These are phyloP conservation scores for Idaea straminata DNA, from an alignment of 2,888 invertebrate genomes.

Conservation along the genomic window DNA sequence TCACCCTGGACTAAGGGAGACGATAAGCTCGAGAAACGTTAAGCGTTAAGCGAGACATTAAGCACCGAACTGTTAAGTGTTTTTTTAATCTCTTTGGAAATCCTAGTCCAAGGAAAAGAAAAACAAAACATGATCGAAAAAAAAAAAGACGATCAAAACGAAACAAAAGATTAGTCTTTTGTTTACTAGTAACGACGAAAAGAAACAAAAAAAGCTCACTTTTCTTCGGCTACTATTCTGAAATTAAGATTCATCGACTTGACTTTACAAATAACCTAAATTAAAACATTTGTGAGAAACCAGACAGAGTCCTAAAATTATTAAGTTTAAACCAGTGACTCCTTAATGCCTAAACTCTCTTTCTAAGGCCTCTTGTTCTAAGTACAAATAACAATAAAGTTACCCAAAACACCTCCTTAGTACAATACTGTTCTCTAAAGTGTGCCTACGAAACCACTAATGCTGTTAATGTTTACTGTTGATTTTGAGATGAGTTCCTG, in stretches of 20 bases:
- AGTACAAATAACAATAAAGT: neutral
- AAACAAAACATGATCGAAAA: no score
- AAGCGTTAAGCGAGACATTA: no score
- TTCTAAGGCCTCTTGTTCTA: neutral
- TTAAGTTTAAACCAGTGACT: neutral
- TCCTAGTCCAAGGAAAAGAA: no score
- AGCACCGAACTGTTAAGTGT: no score
- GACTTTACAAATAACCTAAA: neutral
- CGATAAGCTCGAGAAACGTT: no score
- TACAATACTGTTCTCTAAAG: neutral
- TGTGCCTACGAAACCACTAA: neutral
- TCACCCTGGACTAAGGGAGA: no score
- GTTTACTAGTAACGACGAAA: no score
- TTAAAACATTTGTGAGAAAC: neutral
- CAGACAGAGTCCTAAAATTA: neutral
- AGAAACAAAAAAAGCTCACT: no score
- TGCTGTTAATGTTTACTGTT: neutral
- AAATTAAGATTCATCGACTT: neutral
- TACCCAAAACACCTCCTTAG: neutral
- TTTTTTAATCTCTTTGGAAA: no score
- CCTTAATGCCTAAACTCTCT: neutral
- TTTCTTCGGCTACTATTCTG: neutral
- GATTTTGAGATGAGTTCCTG: neutral
- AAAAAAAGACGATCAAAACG: no score
- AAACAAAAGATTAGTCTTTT: no score